These are phyloP conservation scores for Adineta ricciae DNA, from an alignment of 2,888 invertebrate genomes.

Conservation along the genomic window DNA sequence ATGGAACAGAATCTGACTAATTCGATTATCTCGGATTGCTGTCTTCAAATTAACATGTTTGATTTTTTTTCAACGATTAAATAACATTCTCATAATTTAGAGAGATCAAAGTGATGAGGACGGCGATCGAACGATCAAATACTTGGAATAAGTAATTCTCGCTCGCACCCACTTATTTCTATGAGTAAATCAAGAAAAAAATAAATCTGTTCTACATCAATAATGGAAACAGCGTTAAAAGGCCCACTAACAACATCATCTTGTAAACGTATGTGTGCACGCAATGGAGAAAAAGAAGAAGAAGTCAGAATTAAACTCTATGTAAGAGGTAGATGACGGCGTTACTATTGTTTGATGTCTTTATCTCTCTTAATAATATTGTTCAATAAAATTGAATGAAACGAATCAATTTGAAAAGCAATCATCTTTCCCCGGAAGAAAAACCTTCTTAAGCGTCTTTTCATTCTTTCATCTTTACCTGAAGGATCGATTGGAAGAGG, in stretches of 20 bases:
- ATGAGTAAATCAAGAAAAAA: neutral
- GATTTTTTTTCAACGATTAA: conserved; percentile 8
- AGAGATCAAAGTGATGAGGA: conserved; percentile 3
- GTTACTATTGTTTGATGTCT: neutral
- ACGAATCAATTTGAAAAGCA: neutral
- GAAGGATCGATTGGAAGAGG: neutral
- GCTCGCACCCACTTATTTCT: neutral
- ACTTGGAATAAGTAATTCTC: conserved; percentile 13
- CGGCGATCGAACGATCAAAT: conserved; percentile 7
- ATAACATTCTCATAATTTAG: neutral
- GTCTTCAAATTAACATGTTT: conserved; percentile 4
- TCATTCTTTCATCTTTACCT: neutral
- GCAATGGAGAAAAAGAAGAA: neutral
- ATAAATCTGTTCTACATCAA: conserved; percentile 11
- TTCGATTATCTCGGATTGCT: conserved; percentile 1
- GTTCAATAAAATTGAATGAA: neutral
- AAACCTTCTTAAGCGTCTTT: neutral
- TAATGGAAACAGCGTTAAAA: neutral
- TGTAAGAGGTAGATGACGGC: neutral
- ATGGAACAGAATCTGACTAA: neutral
- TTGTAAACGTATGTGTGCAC: neutral
- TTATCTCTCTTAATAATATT: neutral
- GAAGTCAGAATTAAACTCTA: neutral
- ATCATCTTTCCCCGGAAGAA: neutral
- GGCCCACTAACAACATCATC: neutral